A percentile compares a stretch with the other conserved stretches of the same genome.
These are phyloP conservation scores for Druon quercuslanigerum DNA, from an alignment of 1,140 invertebrate genomes.

Conservation along the genomic window DNA sequence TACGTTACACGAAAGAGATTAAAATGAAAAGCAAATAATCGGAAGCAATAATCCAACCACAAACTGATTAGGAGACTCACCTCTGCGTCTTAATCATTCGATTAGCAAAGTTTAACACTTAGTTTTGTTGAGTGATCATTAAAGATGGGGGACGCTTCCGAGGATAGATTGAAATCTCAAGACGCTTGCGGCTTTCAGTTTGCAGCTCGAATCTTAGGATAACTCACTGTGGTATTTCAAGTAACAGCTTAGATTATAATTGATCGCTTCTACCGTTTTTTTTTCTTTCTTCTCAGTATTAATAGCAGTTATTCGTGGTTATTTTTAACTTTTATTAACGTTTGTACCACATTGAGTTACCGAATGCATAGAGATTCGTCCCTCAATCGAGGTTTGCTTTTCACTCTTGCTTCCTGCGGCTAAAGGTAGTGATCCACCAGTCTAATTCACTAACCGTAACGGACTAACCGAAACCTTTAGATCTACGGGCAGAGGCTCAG, in stretches of 20 bases:
- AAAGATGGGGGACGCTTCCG: constrained; percentile 40
- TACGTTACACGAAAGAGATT: not conserved
- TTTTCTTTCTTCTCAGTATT: no score
- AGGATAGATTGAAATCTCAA: constrained; percentile 34
- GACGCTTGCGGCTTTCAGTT: constrained; percentile 36
- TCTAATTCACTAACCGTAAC: constrained; percentile 71
- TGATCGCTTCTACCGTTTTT: no score
- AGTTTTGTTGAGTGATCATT: constrained; percentile 61
- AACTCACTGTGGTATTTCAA: constrained; percentile 54
- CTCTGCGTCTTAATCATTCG: constrained; percentile 17
- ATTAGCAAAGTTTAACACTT: constrained; percentile 44
- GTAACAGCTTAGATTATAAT: not conserved
- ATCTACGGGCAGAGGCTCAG: constrained; percentile 92
- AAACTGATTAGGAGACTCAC: not conserved
- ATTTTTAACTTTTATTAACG: not conserved
- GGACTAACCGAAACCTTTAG: constrained; percentile 78
- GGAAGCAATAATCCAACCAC: not conserved
- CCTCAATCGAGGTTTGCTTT: constrained; percentile 40
- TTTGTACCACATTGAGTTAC: constrained; percentile 61
- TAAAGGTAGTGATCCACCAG: constrained; percentile 58
- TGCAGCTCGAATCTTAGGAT: constrained; percentile 35
- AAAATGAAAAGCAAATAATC: not conserved
- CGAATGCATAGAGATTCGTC: constrained; percentile 39
- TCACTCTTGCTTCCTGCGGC: constrained; percentile 54
- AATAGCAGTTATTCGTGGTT: not conserved